Percentiles rank a stretch among this genome's conserved stretches.
Evolutionary conservation across 2,113 vertebrate genomes (phyloP).

Genomic region (Pantherophis guttatus): DNA sequence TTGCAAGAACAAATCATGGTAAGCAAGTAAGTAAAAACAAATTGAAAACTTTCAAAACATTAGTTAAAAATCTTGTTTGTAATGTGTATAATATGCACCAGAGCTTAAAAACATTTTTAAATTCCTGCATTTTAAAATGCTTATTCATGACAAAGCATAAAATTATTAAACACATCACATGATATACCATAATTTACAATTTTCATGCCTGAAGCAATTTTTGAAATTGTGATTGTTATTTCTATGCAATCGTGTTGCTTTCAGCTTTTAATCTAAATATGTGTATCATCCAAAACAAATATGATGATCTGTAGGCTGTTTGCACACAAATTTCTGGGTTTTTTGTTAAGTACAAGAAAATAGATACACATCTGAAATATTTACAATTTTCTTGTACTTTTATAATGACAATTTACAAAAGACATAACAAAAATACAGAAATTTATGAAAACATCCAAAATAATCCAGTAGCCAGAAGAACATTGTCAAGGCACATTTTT

Average conservation of each 20-base stretch:
- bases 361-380: neutral
- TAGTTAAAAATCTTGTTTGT: slow-evolving; percentile 48
- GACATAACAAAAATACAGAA: slow-evolving; percentile 50
- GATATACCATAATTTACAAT: neutral
- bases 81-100: slow-evolving; percentile 36
- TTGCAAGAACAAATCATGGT: slow-evolving; percentile 24
- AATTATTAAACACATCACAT: slow-evolving; percentile 21
- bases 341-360: slow-evolving; percentile 23
- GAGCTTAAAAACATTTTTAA: slow-evolving; percentile 16
- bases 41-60: slow-evolving; percentile 57
- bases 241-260: slow-evolving; percentile 43
- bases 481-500: slow-evolving; percentile 28
- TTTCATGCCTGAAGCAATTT: neutral
- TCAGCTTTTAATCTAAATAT: slow-evolving; percentile 18
- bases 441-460: slow-evolving; percentile 47
- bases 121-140: slow-evolving; percentile 11
- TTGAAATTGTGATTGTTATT: slow-evolving; percentile 28
- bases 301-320: neutral
- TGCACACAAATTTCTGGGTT: neutral
- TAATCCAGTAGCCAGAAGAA: slow-evolving; percentile 14
- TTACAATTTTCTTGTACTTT: slow-evolving; percentile 38
- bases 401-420: slow-evolving; percentile 47
- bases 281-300: neutral
- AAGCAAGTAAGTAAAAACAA: slow-evolving; percentile 57
- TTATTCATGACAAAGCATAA: neutral